Evolutionary conservation across 2,888 invertebrate species (phyloP).

Genomic region (Drosophila fulvimacula): DNA sequence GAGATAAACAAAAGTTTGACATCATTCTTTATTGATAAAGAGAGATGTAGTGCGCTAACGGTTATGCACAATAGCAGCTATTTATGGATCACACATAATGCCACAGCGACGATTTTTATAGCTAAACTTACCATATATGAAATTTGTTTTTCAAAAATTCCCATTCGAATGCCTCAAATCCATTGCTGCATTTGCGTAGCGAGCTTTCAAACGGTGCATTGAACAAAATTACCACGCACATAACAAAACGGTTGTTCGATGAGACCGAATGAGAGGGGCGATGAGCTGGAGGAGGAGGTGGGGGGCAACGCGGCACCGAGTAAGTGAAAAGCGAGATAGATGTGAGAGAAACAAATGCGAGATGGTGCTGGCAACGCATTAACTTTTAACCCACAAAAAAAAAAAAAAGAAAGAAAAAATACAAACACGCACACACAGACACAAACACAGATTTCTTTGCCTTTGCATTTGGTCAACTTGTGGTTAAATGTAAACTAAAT

Average conservation of each 20-base stretch:
- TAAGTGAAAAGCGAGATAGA: constrained; percentile 60
- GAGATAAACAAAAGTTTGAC: constrained; percentile 4
- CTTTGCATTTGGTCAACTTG: constrained; percentile 42
- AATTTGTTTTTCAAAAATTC: not conserved
- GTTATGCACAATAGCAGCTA: constrained; percentile 1
- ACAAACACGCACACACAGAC: not conserved
- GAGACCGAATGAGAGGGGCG: not conserved
- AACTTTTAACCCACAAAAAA: constrained; percentile 67
- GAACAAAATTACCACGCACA: constrained; percentile 9
- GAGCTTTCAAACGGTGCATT: constrained; percentile 26
- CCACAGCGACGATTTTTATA: not conserved
- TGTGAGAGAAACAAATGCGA: constrained; percentile 20
- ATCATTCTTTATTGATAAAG: not conserved
- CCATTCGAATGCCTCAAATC: not conserved
- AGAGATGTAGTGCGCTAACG: not conserved
- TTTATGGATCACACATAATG: not conserved
- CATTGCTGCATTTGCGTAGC: constrained; percentile 1
- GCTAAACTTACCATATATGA: constrained; percentile 3
- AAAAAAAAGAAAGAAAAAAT: not conserved
- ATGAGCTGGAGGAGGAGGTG: not conserved
- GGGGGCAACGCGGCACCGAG: constrained; percentile 12
- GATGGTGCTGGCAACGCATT: constrained; percentile 68
- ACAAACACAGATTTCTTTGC: constrained; percentile 35
- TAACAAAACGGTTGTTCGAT: constrained; percentile 7
- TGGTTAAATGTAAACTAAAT: constrained; percentile 67